phyloP scores from a whole-genome alignment of 2,888 invertebrate species.

The Mythimna vitellina region DNA sequence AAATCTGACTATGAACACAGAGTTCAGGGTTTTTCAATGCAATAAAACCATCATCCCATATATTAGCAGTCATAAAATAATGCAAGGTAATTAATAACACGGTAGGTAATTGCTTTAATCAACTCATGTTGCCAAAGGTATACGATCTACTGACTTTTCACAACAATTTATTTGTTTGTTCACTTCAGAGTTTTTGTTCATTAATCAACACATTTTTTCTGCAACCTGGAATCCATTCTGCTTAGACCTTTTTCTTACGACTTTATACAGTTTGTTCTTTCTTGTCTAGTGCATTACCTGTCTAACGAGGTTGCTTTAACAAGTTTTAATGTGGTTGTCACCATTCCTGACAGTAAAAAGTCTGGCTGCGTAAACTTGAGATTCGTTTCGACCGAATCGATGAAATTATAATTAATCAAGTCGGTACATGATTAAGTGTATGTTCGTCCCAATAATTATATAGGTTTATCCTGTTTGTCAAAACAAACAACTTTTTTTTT shows the following conservation, averaged over 20 bases:
- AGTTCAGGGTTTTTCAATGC: conserved; percentile 36
- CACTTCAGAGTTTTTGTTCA: conserved; percentile 18
- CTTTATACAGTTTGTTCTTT: conserved; percentile 19
- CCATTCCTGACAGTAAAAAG: conserved; percentile 1
- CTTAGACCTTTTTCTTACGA: conserved; percentile 8
- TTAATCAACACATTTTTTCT: conserved; percentile 16
- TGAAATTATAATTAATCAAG: not conserved
- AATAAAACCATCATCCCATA: conserved; percentile 6
- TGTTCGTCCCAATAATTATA: not conserved
- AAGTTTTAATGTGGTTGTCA: conserved; percentile 18
- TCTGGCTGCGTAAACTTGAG: not conserved
- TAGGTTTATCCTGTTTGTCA: not conserved
- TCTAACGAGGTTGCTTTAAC: not conserved
- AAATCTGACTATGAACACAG: conserved; percentile 7
- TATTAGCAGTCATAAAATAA: conserved; percentile 23
- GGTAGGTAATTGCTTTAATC: conserved; percentile 29
- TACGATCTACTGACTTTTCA: conserved; percentile 29
- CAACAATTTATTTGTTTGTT: conserved; percentile 43
- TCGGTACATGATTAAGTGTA: not conserved
- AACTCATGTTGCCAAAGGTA: conserved; percentile 28
- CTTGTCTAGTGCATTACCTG: conserved; percentile 4
- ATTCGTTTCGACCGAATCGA: not conserved
- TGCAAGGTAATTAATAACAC: conserved; percentile 32
- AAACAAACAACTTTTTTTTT: not conserved
- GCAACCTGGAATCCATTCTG: conserved; percentile 8